Evolutionary conservation across 2,888 invertebrate species (phyloP), one percentile per base, ranked within the genome.

Genomic region (Cosmia pyralina): DNA sequence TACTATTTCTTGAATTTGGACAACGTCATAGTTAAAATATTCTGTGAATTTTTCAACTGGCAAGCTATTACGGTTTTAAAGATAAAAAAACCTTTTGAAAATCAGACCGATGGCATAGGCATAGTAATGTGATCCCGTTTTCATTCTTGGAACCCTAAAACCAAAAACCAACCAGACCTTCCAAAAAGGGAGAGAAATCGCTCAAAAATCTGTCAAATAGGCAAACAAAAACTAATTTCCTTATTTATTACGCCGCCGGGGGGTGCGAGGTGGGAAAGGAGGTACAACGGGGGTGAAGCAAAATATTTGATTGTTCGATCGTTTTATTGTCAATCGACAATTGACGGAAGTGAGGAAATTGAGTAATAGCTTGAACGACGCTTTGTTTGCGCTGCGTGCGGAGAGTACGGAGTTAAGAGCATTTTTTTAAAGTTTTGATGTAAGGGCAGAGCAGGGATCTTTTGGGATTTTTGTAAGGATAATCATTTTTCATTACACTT

Each of bases 281-380:
- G 65, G 41, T 50, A 34, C 2, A 68, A 58, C 84, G 63, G 66
- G 69, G 75, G 41, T 62, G 60, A 70, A 60, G 85, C 82, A 82
- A 85, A 88, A 89, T 90, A 91, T 93, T 93, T 91, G 91, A 92
- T 92, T 93, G 92, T 91, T 91, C 89, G 88, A 88, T 88, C 88
- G 88, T 92, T 93, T 90, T 89, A 90, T 91, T 93, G 92, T 90
- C 90, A 89, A 91, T 89, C 87, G 90, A 85, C 90, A 89, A 90
- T 90, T 89, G 79, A 67, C 87, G 86, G 90, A 89, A 89, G 90
- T 86, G 88, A 90, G 93, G 94, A 93, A 93, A 94, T 94, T 93
- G 93, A 92, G 93, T 93, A 93, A 94, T 93, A 90, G 91, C 85
- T 72, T 76, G 83, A 85, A 84, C 85, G 78, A 87, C 79, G 87